Percentiles rank a stretch among this genome's conserved stretches.
These are phyloP conservation scores for Eledone cirrhosa DNA, from an alignment of 2,888 invertebrate species.

Conservation along the genomic window DNA sequence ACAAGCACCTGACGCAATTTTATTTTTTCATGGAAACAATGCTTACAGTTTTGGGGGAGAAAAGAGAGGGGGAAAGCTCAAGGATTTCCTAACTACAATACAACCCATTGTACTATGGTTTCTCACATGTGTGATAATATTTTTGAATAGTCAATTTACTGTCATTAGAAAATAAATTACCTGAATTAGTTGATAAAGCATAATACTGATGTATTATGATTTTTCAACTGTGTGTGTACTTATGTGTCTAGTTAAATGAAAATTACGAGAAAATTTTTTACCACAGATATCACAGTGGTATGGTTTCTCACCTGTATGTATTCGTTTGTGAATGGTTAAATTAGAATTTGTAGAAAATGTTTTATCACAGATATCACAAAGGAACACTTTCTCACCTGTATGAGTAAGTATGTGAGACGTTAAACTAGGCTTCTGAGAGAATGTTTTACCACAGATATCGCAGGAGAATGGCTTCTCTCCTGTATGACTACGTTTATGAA, in stretches of 20 bases:
- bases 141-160: background rate
- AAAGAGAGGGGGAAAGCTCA: no score
- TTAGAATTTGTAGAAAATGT: background rate
- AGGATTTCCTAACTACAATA: no score
- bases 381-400: background rate
- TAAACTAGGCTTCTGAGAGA: background rate
- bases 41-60: no score
- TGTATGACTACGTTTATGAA: no score
- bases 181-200: no score
- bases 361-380: background rate
- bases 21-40: no score
- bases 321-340: background rate
- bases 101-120: constrained; percentile 3
- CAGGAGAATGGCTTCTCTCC: background rate
- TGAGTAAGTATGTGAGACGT: background rate
- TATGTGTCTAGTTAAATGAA: background rate
- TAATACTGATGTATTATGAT: background rate
- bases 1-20: no score
- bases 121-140: background rate
- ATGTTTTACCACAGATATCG: background rate
- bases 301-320: background rate
- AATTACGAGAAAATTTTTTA: background rate
- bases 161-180: background rate
- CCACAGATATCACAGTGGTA: background rate
- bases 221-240: background rate